Evolutionary conservation across 2,888 invertebrate genomes (phyloP), one percentile per base, ranked within the genome.

Genomic region (Drosophila differens): DNA sequence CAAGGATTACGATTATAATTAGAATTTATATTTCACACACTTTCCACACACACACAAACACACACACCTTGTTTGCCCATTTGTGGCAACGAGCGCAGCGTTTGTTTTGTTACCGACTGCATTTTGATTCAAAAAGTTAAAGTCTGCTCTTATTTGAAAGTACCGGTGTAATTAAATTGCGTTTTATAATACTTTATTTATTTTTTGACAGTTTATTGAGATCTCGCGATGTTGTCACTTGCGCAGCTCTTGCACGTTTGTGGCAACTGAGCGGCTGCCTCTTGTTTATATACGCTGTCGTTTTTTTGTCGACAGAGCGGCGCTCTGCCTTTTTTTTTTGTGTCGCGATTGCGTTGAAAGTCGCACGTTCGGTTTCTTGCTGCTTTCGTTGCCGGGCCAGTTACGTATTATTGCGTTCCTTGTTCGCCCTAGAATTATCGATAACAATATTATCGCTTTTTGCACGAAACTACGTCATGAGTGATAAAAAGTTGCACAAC

Each of bases 61-160:
- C 75, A 83, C 83, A 77, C 82, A 90, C 91, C 91, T 90, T 92
- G 92, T 59, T 88, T 90, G 68, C 82, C 76, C 54, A 88, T 62
- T 62, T 89, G 92, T 22, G 91, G 91, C 71, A 81, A 68, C 66
- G 83, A 77, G 16, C 91, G 88, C 60, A 81, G 72, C 2, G 83
- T 76, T 76, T 91, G 91, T 74, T 86, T 90, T 59, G 85, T 81
- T 79, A 91, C 79, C 64, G 91, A 90, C 75, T 83, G 82, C 83
- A 85, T 78, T 75, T 67, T 80, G 65, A 25, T 74, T 72, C 7
- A 57, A 37, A 16, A 47, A 51, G 16, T 53, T 75, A 25, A 53
- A 73, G 37, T 58, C 64, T 28, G n/a, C 54, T 71, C 51, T 66
- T 59, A 10, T n/a, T 62, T 58, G 1, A 47, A 68, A 52, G 44